These are phyloP conservation scores for Tetragonula carbonaria DNA, from an alignment of 2,888 invertebrate species.

Conservation along the genomic window DNA sequence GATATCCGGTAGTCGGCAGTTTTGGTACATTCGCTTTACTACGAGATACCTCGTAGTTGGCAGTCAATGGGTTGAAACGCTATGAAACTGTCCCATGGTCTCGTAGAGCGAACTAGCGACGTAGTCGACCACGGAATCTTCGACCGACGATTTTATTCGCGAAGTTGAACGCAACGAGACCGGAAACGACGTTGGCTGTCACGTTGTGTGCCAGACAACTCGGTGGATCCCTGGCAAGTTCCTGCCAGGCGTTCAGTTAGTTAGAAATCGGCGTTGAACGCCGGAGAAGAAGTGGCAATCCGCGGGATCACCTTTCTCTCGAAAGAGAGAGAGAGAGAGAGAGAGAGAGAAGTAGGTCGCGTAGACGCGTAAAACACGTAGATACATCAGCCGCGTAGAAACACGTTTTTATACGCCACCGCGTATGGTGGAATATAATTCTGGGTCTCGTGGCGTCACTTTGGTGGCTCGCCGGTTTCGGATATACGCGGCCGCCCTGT, in stretches of 20 bases:
- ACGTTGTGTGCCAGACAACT: background rate
- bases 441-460: conserved; percentile 42
- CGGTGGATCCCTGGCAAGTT: conserved; percentile 15
- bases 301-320: conserved; percentile 54
- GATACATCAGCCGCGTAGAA: conserved; percentile 49
- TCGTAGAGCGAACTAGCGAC: no score
- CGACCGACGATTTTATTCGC: background rate
- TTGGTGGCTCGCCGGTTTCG: conserved; percentile 17
- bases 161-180: background rate
- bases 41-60: no score
- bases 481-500: background rate
- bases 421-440: conserved; percentile 60
- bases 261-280: conserved; percentile 55
- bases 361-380: conserved; percentile 58
- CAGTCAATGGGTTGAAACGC: no score
- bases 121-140: background rate
- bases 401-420: conserved; percentile 18
- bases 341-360: conserved; percentile 65
- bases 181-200: background rate
- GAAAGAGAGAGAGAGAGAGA: conserved; percentile 34
- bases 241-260: conserved; percentile 25
- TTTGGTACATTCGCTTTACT: no score
- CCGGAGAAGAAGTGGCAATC: conserved; percentile 53
- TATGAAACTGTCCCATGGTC: background rate
- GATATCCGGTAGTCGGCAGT: no score